Base-by-base conservation (phyloP, 2,888 invertebrate genomes). In the Rhamnusium bicolor region DNA sequence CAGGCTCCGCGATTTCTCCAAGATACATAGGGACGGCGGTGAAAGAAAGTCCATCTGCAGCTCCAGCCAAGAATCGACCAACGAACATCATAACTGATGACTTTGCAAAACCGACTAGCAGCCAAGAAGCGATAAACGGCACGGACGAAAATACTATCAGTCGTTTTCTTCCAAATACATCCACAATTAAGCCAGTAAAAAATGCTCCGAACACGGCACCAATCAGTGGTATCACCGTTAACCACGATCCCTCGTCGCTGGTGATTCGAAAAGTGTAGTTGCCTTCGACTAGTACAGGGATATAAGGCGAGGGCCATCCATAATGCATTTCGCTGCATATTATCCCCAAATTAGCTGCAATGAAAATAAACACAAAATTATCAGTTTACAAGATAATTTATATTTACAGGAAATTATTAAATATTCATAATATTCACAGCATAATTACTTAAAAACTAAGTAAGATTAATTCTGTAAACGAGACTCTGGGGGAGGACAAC, bases 301-400 rank as follows among this genome's bases (percentile, higher is more conserved):
- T 81, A 16, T 91, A 91, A 16, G 91, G 91, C 53, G 92, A 91
- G 10, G 92, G 90, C 92, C 92, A 92, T 46, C 91, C 92, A 84
- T 85, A 86, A 73, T 87, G 86, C 86, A 87, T 87, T 67, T 86
- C 87, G 63, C 40, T 40, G 40, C 40, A 40, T 40, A 40, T 72
- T 68, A 87, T 84, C 21, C 81, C 83, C 24, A 86, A 70, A 12
- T 83, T 84, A 12, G 84, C 86, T 87, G 74, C 51, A 40, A 40
- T n/a, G 3, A 4, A n/a, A 40, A n/a, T n/a, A n/a, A n/a, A n/a
- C n/a, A n/a, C n/a, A n/a, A n/a, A n/a, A n/a, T n/a, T n/a, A n/a
- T n/a, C n/a, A n/a, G n/a, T n/a, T n/a, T n/a, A n/a, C n/a, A n/a
- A n/a, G n/a, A n/a, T n/a, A n/a, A n/a, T n/a, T n/a, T n/a, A n/a